These are phyloP conservation scores for Leptosomus discolor DNA, from an alignment of 2,113 vertebrate genomes.

Conservation along the genomic window DNA sequence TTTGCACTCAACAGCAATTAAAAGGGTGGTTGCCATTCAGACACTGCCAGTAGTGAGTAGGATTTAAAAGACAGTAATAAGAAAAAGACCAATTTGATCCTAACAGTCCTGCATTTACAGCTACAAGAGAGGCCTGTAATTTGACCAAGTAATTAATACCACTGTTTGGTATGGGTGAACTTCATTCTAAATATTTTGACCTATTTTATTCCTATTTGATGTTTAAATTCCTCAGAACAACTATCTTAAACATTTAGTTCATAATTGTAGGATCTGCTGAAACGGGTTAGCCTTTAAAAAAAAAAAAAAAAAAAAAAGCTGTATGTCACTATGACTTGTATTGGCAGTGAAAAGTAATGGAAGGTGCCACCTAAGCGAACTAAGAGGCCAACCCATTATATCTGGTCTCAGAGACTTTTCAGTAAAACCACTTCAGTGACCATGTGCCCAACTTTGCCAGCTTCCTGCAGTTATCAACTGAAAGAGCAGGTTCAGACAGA, in stretches of 20 bases:
- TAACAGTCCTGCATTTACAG: not conserved
- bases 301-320: not conserved
- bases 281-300: not conserved
- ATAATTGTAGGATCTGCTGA: not conserved
- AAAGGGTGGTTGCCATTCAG: not conserved
- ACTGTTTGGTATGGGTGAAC: not conserved
- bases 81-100: not conserved
- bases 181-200: not conserved
- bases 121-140: not conserved
- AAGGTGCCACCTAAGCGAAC: not conserved
- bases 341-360: not conserved
- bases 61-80: not conserved
- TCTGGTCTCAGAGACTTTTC: not conserved
- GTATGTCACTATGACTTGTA: not conserved
- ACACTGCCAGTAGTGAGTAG: not conserved
- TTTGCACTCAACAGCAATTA: not conserved
- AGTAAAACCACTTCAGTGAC: not conserved
- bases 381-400: not conserved
- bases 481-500: not conserved
- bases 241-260: not conserved
- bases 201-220: not conserved
- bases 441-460: not conserved
- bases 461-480: not conserved
- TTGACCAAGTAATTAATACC: not conserved
- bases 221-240: not conserved